A percentile compares a stretch with the other conserved stretches of the same genome.
Evolutionary conservation across 1,140 invertebrate genomes (phyloP).

Genomic region (Condylostylus longicornis): DNA sequence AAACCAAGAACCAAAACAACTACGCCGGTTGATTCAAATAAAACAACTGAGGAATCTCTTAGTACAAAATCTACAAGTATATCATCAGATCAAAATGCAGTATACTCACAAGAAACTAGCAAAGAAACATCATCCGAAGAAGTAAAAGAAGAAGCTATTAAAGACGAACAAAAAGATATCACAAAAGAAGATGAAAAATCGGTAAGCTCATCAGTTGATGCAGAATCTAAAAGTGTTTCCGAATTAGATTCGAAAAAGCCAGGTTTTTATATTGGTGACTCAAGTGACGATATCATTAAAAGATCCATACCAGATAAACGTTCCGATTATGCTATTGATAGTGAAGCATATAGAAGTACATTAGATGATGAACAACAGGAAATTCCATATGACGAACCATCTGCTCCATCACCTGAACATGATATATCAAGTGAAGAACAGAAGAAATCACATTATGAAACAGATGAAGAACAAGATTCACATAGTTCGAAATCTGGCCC

Average conservation of each 20-base stretch:
- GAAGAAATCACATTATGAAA: no score
- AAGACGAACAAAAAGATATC: not conserved
- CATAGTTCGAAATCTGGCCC: not conserved
- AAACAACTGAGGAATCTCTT: slow-evolving; percentile 22
- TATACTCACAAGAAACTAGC: not conserved
- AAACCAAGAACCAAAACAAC: slow-evolving; percentile 22
- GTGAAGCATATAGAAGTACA: slow-evolving; percentile 3
- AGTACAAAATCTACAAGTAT: not conserved
- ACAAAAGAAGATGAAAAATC: slow-evolving; percentile 1
- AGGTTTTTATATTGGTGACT: slow-evolving; percentile 31
- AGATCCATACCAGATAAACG: slow-evolving; percentile 17
- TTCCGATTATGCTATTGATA: slow-evolving; percentile 3
- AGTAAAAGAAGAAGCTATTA: not conserved
- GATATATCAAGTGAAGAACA: not conserved
- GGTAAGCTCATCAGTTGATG: slow-evolving; percentile 25
- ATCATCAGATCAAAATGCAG: not conserved
- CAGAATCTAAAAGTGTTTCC: slow-evolving; percentile 23
- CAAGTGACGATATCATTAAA: slow-evolving; percentile 26
- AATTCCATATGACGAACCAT: not conserved
- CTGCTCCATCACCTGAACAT: not conserved
- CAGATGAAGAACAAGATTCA: not conserved
- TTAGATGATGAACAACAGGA: slow-evolving; percentile 16
- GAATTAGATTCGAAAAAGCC: slow-evolving; percentile 12
- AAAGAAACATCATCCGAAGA: not conserved
- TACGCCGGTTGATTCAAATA: slow-evolving; percentile 20